These are phyloP conservation scores for Vulpes vulpes DNA, from an alignment of 2,113 vertebrate genomes.

Conservation along the genomic window DNA sequence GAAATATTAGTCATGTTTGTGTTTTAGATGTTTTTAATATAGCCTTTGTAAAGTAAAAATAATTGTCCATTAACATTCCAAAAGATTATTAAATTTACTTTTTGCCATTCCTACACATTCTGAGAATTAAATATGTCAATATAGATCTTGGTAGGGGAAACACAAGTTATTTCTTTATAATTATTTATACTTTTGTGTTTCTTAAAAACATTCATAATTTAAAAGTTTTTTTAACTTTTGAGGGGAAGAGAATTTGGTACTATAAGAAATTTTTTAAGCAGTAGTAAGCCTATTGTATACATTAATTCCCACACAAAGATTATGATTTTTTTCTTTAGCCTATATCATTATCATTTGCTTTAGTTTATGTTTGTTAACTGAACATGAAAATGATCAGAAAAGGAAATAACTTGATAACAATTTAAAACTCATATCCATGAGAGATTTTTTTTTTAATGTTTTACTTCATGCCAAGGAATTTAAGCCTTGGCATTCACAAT, in stretches of 20 bases:
- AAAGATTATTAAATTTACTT: neutral
- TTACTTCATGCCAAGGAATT: neutral
- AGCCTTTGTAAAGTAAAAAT: neutral
- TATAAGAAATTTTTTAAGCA: neutral
- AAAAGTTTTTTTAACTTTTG: neutral
- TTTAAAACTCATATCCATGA: neutral
- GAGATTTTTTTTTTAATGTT: neutral
- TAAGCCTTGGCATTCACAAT: neutral
- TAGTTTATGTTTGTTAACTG: constrained; percentile 60
- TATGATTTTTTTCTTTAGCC: neutral
- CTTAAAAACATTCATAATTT: constrained; percentile 24
- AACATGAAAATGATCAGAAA: constrained; percentile 66
- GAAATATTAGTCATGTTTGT: neutral
- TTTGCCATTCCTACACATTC: neutral
- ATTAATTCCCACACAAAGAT: neutral
- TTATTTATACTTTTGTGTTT: neutral
- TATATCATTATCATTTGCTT: neutral
- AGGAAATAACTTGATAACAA: neutral
- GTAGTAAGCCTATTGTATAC: neutral
- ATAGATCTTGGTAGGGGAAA: neutral
- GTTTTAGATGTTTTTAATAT: neutral
- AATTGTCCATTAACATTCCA: neutral
- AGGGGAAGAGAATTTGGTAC: neutral
- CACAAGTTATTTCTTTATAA: neutral
- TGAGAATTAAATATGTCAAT: neutral